Base-by-base conservation (phyloP, 2,797 vertebrate genomes). In the Distichodus sexfasciatus region DNA sequence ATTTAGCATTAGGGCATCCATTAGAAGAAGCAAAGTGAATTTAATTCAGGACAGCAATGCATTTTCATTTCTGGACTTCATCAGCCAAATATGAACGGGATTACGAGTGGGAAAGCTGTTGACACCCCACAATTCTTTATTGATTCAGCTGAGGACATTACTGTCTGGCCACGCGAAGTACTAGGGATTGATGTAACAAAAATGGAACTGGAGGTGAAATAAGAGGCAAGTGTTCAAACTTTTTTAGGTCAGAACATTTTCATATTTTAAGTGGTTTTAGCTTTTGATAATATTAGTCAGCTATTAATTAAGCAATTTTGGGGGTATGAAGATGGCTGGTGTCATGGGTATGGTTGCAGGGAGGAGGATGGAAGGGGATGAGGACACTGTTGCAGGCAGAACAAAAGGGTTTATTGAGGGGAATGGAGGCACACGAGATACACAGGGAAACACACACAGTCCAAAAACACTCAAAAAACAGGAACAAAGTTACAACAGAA, bases 261-360 rank as follows among this genome's bases (percentile, higher is more conserved):
- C 48, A 48, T 60, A 11, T 62, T 54, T 43, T 58, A 69, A 75
- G 72, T 70, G 62, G 33, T 43, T 70, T 69, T 29, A 47, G 54
- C 69, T 46, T 41, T 70, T 54, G 51, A 58, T 58, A 53, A 64
- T 54, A 63, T 74, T 72, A 72, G 68, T 63, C 71, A 74, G 71
- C 46, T 51, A 61, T 75, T 81, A 81, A 78, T 81, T 72, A 72
- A 55, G 60, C 61, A 63, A 63, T 57, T 63, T 68, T 77, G 67
- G 65, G 58, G 64, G 65, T 71, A 33, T 23, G 19, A 36, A 66
- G 55, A 66, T 75, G 33, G 46, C 41, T 57, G 33, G 28, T n/a
- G n/a, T n/a, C n/a, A n/a, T n/a, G n/a, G n/a, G n/a, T n/a, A n/a
- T n/a, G n/a, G n/a, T n/a, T n/a, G n/a, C n/a, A n/a, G n/a, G n/a